phyloP scores from a whole-genome alignment of 2,888 invertebrate genomes.

The Tenthredo scrophulariae region DNA sequence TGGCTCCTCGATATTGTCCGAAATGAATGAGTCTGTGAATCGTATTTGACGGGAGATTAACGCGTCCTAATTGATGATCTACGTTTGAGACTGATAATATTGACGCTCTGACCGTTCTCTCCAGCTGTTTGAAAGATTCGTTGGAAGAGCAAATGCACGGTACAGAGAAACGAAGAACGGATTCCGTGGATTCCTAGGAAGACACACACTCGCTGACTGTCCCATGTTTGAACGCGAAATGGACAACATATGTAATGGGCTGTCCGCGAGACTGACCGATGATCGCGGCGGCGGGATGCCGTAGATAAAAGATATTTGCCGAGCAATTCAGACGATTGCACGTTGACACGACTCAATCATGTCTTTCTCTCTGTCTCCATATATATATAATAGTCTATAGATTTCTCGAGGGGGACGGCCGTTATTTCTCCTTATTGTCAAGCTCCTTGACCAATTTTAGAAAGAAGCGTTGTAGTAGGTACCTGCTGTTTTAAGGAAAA shows the following conservation, averaged over 20 bases:
- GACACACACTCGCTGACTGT: slow-evolving; percentile 35
- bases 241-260: slow-evolving; percentile 76
- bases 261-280: slow-evolving; percentile 73
- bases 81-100: neutral
- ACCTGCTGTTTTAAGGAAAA: neutral
- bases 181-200: slow-evolving; percentile 50
- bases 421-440: neutral
- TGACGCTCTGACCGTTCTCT: neutral
- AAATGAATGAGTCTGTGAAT: neutral
- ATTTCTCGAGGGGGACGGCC: neutral
- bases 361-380: slow-evolving; percentile 56
- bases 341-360: slow-evolving; percentile 70
- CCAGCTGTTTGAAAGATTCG: neutral
- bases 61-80: neutral
- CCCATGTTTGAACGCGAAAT: slow-evolving; percentile 74
- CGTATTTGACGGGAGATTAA: neutral
- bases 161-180: neutral
- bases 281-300: slow-evolving; percentile 66
- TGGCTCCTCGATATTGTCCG: neutral
- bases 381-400: neutral
- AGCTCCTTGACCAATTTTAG: neutral
- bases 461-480: neutral
- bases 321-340: slow-evolving; percentile 73
- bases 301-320: slow-evolving; percentile 69
- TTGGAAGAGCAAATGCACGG: neutral